Base-by-base conservation (phyloP, 2,888 invertebrate species). In the Erynnis tages region DNA sequence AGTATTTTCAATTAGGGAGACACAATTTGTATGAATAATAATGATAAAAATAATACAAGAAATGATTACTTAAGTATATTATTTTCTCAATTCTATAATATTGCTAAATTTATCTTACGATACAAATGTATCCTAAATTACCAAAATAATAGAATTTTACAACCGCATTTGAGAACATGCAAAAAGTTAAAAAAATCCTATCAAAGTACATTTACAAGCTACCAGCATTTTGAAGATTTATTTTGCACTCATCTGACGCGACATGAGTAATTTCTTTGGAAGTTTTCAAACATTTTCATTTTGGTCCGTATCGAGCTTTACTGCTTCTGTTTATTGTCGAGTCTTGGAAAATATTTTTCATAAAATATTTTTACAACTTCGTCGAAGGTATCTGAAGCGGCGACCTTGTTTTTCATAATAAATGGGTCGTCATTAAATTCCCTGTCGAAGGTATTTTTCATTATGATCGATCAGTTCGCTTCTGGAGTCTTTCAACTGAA, bases 181-280 rank as follows among this genome's bases (percentile, higher is more conserved):
- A 37, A 48, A 40, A 50, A 4, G 7, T 29, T 43, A 14, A 35
- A 11, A 38, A 16, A n/a, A n/a, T n/a, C n/a, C 16, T 30, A 38
- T 45, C 32, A 45, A 53, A 32, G 34, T 32, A 6, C 29, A 53
- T 53, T 53, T 53, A 53, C 43, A 46, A 52, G 34, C 45, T 10
- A 60, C 54, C 48, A 48, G 11, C 55, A 45, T 53, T 58, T 53
- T 47, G 46, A 17, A 46, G 55, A 57, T 56, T 63, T 61, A 64
- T 61, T 58, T 55, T 35, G 53, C 53, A 53, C 50, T 47, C 46
- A 53, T 57, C 58, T 14, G 58, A 56, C 68, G 78, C n/a, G 73
- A 76, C 66, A 66, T 76, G 72, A 77, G 55, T 71, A 68, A 73
- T 67, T 59, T 66, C 59, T 45, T 35, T 59, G 60, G 59, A 63